These are phyloP conservation scores for Meda fulgida DNA, from an alignment of 2,797 vertebrate species.

Conservation along the genomic window DNA sequence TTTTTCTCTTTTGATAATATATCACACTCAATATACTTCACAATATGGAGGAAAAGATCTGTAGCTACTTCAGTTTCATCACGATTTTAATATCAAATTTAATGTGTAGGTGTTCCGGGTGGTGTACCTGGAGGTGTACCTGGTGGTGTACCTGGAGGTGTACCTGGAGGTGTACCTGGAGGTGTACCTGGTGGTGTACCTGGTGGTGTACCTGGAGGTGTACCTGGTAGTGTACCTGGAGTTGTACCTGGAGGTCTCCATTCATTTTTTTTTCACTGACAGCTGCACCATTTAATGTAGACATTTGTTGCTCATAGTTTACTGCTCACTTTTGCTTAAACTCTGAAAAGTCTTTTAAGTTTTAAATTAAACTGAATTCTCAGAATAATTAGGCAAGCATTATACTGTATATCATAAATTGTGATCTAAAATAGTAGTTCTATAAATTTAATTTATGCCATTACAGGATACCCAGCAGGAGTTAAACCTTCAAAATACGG, in stretches of 20 bases:
- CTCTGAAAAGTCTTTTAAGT: neutral
- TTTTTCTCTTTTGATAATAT: neutral
- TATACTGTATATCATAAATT: neutral
- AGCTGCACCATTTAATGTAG: neutral
- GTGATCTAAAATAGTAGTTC: neutral
- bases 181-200: neutral
- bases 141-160: neutral
- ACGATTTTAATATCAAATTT: neutral
- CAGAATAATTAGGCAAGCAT: neutral
- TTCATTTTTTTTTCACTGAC: neutral
- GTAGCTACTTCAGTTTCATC: neutral
- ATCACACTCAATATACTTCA: neutral
- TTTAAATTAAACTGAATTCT: neutral
- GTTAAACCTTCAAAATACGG: conserved; percentile 65
- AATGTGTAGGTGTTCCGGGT: conserved; percentile 10
- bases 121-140: neutral
- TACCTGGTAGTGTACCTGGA: neutral
- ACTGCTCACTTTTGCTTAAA: neutral
- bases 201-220: neutral
- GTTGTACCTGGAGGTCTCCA: conserved; percentile 8
- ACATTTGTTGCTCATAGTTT: neutral
- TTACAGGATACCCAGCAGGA: conserved; percentile 60
- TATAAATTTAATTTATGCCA: neutral
- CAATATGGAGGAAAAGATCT: neutral
- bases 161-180: conserved; percentile 36